These are phyloP conservation scores for Sebastes jordani DNA, from an alignment of 2,797 vertebrate species.

Conservation along the genomic window DNA sequence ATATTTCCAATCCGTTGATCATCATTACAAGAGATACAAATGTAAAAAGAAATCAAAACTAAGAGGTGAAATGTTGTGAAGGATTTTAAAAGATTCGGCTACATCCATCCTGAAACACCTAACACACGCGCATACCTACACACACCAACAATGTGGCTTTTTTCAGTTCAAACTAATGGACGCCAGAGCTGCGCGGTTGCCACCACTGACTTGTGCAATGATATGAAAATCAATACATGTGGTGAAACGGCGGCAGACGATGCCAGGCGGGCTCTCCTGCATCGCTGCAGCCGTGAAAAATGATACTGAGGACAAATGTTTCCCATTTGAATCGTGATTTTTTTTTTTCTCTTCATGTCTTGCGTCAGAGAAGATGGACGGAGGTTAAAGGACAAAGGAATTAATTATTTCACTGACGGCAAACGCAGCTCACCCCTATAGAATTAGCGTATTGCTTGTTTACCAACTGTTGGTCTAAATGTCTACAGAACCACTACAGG, in stretches of 20 bases:
- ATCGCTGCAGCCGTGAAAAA: not conserved
- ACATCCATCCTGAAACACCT: conserved; percentile 19
- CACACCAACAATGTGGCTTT: conserved; percentile 34
- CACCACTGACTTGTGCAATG: conserved; percentile 48
- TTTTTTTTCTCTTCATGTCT: conserved; percentile 19
- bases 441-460: conserved; percentile 13
- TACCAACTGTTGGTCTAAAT: conserved; percentile 7
- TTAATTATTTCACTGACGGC: not conserved
- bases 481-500: conserved; percentile 8
- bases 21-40: conserved; percentile 38
- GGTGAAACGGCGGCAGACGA: conserved; percentile 41
- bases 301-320: not conserved
- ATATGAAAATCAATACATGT: conserved; percentile 69
- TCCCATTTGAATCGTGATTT: conserved; percentile 1
- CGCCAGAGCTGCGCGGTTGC: conserved; percentile 13
- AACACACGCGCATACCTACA: conserved; percentile 9
- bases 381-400: conserved; percentile 14
- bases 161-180: conserved; percentile 33
- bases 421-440: conserved; percentile 7
- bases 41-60: conserved; percentile 34
- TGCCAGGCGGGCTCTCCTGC: not conserved
- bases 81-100: conserved; percentile 35
- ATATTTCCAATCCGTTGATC: conserved; percentile 53
- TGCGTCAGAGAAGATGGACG: conserved; percentile 11
- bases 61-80: conserved; percentile 59